Evolutionary conservation across 2,797 vertebrate species (phyloP).

Genomic region (Enteromius treurensis): DNA sequence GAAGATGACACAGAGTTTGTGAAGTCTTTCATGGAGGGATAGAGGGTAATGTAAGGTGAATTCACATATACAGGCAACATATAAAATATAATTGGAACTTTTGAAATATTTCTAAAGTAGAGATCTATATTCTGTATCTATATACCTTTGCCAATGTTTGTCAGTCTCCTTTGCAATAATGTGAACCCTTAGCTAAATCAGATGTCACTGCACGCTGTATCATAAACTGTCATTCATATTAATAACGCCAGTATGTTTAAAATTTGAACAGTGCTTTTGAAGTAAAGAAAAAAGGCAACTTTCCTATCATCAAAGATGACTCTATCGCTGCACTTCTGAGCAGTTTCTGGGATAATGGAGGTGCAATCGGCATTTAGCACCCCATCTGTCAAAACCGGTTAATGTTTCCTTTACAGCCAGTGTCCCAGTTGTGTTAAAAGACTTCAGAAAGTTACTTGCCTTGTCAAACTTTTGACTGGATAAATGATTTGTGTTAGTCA

Average conservation of each 20-base stretch:
- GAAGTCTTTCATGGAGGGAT: slow-evolving; percentile 6
- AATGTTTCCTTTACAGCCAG: slow-evolving; percentile 15
- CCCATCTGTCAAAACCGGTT: slow-evolving; percentile 22
- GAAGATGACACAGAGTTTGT: slow-evolving; percentile 17
- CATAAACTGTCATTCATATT: neutral
- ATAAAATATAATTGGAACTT: neutral
- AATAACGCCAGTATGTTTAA: neutral
- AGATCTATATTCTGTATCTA: neutral
- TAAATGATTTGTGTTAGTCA: slow-evolving; percentile 1
- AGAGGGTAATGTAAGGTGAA: slow-evolving; percentile 6
- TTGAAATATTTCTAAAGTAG: neutral
- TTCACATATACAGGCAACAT: neutral
- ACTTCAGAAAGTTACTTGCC: neutral
- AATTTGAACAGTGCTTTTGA: slow-evolving; percentile 7
- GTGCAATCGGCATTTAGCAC: slow-evolving; percentile 9
- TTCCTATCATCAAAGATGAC: slow-evolving; percentile 11
- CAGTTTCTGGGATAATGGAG: slow-evolving; percentile 1
- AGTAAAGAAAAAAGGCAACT: neutral
- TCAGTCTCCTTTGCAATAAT: neutral
- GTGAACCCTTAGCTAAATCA: neutral
- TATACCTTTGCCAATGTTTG: neutral
- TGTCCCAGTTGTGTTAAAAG: slow-evolving; percentile 21
- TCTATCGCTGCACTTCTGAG: neutral
- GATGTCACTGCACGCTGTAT: neutral
- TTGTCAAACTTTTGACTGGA: neutral